Base-by-base conservation (phyloP, 64 coral and sea anemone species). In the Anthopleura sola region DNA sequence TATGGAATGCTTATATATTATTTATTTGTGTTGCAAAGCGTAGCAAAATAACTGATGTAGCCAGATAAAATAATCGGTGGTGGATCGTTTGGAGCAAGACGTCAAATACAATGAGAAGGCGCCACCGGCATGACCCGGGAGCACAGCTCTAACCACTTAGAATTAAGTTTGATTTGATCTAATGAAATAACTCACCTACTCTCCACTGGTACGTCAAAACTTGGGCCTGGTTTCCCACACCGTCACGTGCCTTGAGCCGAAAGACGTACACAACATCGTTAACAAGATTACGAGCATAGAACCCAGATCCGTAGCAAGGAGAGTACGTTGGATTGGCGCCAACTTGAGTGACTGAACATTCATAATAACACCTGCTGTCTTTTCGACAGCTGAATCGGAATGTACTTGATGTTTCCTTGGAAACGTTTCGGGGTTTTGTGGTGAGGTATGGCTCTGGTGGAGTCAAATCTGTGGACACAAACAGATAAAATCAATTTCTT, bases 221-320 rank as follows among this genome's bases (percentile, higher is more conserved):
- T 20, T 11, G 40, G 7, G 83, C 92, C 78, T 94, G 88, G 79
- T 94, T 94, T 19, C 92, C 92, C 16, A 94, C 88, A 37, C 85
- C 75, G 37, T 94, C 92, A 21, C 81, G 89, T 47, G 88, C 78
- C 37, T 89, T 86, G 6, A 90, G 87, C 15, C 68, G 36, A n/a
- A 94, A 94, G 13, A 90, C 79, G 47, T 94, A 94, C 19, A 51
- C 37, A 20, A 60, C 60, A 26, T 80, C 74, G 75, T 89, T 94
- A 36, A 68, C 55, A 24, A 94, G 85, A 33, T 64, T 86, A 49
- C 14, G 74, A 39, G 29, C 85, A 31, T 19, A 37, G 46, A 86
- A 90, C 3, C 85, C 37, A 18, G 80, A 48, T 49, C 11, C 75
- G 46, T 90, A 90, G 50, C 92, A 94, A 36, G 80, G 55, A 12